Evolutionary conservation across 1,140 invertebrate species (phyloP).

Genomic region (Trachymyrmex septentrionalis): DNA sequence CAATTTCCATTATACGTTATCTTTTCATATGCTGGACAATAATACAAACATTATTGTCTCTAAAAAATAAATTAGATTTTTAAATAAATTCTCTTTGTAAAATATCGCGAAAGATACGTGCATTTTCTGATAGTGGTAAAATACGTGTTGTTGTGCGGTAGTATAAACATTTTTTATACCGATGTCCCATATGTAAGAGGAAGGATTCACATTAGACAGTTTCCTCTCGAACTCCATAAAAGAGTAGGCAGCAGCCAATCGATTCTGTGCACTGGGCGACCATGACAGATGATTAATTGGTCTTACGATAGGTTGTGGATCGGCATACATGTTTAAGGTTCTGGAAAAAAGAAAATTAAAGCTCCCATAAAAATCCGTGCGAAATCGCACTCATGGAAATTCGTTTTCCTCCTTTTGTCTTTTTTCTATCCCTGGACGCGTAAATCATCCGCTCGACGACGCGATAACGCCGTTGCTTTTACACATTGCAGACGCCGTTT

Average conservation of each 20-base stretch:
- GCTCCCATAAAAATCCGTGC: neutral
- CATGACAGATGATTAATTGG: slow-evolving; percentile 94
- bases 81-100: neutral
- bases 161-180: slow-evolving; percentile 86
- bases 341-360: slow-evolving; percentile 67
- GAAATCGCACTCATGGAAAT: slow-evolving; percentile 30
- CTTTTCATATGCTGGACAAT: neutral
- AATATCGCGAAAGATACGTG: neutral
- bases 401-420: neutral
- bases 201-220: slow-evolving; percentile 84
- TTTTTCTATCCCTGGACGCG: neutral
- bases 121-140: neutral
- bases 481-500: neutral
- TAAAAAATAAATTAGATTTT: neutral
- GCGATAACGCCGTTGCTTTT: slow-evolving; percentile 25
- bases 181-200: slow-evolving; percentile 96
- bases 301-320: slow-evolving; percentile 89
- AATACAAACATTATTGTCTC: neutral
- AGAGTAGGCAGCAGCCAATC: slow-evolving; percentile 94
- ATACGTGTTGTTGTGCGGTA: neutral
- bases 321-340: slow-evolving; percentile 84
- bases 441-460: slow-evolving; percentile 18
- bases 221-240: slow-evolving; percentile 91
- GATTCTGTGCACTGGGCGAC: slow-evolving; percentile 93
- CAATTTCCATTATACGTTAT: neutral